Base-by-base conservation (phyloP, 2,113 vertebrate species). In the Chloroceryle aenea region DNA sequence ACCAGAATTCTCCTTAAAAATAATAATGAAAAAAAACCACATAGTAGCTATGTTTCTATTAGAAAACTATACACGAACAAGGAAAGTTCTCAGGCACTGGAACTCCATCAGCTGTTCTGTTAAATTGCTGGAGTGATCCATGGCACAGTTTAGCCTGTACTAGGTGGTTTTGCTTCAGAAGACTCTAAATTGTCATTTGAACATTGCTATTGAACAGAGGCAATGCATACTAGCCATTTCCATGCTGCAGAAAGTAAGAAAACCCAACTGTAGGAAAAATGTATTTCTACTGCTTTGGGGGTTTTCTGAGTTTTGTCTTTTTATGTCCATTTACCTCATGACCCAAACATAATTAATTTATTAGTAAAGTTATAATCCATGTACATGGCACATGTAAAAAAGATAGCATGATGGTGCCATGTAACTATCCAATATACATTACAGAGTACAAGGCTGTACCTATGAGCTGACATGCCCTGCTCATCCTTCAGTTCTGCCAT, bases 241-340 rank as follows among this genome's bases (percentile, higher is more conserved):
- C 10, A 12, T 36, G 7, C 6, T 66, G 92, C 80, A 2, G 12
- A 80, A 88, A 81, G 68, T 25, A 29, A 71, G 9, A 87, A 0
- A 76, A 50, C 68, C 52, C 15, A 29, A 53, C 12, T 5, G 22
- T 22, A 48, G 3, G 7, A 83, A 63, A 2, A 4, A 1, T 32
- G 43, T 21, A 53, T 38, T 29, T 4, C 21, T 58, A 42, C 9
- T 10, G 0, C 9, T 71, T 72, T 32, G 9, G 3, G 2, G 0
- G 2, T 6, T 53, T 66, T 76, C 14, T 55, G 8, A 82, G 17
- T 58, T 84, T 89, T 63, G 3, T 7, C 1, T 15, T 75, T 71
- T 84, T 77, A 1, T 78, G 11, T 63, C 38, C 42, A 1, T 74
- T 85, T 85, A 82, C 15, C 3, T 66, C 7, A 30, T 68, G 6